Conservation (phyloP, 2,888 invertebrate species). For the Brachyptera risi region DNA sequence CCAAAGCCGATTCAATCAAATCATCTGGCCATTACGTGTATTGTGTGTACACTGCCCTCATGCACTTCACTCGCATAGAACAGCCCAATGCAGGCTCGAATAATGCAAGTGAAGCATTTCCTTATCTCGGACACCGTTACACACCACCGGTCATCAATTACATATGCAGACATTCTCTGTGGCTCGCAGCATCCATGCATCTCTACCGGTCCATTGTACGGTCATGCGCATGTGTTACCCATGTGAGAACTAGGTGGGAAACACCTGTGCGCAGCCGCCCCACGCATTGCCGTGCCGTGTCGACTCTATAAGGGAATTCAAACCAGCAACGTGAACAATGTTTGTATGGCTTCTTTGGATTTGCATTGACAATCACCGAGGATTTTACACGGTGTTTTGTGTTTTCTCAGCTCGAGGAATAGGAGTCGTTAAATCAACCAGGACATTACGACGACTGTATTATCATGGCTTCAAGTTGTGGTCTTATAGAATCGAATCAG, state of each 20-base stretch:
- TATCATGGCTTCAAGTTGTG: too few relatives aligned
- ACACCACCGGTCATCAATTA: conserved; percentile 2
- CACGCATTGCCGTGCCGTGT: not conserved
- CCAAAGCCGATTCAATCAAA: not conserved
- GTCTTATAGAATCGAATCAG: too few relatives aligned
- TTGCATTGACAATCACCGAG: not conserved
- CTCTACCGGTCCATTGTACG: conserved; percentile 7
- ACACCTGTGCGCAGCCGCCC: conserved; percentile 14
- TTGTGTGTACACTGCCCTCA: too few relatives aligned
- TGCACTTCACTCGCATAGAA: too few relatives aligned
- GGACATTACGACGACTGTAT: too few relatives aligned
- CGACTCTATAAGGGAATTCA: conserved; percentile 10
- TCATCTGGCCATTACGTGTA: not conserved
- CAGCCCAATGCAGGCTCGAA: too few relatives aligned
- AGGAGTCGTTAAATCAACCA: too few relatives aligned
- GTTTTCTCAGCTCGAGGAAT: too few relatives aligned
- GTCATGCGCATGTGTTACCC: not conserved
- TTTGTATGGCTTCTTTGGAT: not conserved
- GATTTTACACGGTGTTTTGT: too few relatives aligned
- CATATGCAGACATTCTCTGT: conserved; percentile 6
- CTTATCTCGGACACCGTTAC: too few relatives aligned
- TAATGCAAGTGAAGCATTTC: too few relatives aligned
- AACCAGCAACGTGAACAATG: not conserved
- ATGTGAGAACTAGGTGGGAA: conserved; percentile 10
- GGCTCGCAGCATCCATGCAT: not conserved